Percentiles rank a stretch among this genome's conserved stretches.
These are phyloP conservation scores for Magallana angulata DNA, from an alignment of 1,140 invertebrate genomes.

Conservation along the genomic window DNA sequence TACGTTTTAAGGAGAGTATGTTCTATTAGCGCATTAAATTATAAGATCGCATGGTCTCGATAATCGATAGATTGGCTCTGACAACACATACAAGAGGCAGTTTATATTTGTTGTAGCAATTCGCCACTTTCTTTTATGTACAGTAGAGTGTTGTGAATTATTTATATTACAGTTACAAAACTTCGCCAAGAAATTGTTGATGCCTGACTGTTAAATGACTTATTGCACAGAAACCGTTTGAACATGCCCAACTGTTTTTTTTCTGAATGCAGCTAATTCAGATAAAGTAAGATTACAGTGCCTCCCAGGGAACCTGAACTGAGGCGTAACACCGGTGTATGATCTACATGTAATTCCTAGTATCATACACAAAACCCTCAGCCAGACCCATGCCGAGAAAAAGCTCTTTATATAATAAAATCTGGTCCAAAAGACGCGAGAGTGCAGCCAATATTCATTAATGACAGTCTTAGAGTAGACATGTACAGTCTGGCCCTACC, in stretches of 20 bases:
- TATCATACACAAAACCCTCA: no score
- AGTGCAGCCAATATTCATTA: no score
- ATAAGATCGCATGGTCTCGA: background rate
- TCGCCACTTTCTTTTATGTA: background rate
- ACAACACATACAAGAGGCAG: constrained; percentile 2
- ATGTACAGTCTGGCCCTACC: no score
- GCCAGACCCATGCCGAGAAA: no score
- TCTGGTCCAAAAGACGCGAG: no score
- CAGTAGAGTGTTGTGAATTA: constrained; percentile 1
- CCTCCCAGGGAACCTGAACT: background rate
- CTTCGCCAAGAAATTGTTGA: background rate
- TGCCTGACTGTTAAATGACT: constrained; percentile 30
- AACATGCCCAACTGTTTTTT: background rate
- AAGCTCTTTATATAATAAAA: no score
- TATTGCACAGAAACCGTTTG: background rate
- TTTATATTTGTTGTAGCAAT: constrained; percentile 24
- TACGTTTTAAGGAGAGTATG: background rate
- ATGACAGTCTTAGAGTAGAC: no score
- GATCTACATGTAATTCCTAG: no score
- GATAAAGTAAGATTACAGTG: background rate
- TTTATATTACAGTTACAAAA: constrained; percentile 21
- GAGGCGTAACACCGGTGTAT: no score
- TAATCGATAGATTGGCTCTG: constrained; percentile 14
- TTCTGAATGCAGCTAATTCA: background rate
- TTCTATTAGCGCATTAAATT: background rate